Percentiles rank a stretch among this genome's conserved stretches.
Conservation (phyloP, 2,797 vertebrate species). For the Cyprinodon diabolis region DNA sequence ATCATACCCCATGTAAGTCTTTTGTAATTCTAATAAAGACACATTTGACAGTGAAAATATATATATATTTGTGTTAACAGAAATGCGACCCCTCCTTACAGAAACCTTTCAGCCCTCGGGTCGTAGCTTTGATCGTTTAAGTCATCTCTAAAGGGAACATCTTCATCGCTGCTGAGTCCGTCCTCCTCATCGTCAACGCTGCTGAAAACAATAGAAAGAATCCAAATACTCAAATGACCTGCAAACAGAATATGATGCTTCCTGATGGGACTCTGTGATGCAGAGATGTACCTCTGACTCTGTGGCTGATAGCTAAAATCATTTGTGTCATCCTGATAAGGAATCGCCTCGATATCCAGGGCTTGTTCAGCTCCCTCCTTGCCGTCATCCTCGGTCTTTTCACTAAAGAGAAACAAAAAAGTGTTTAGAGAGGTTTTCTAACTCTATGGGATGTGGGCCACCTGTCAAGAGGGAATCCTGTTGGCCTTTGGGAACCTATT, state of each 20-base stretch:
- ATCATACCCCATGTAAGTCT: not conserved
- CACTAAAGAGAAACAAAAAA: slow-evolving; percentile 32
- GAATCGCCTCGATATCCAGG: slow-evolving; percentile 62
- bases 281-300: slow-evolving; percentile 66
- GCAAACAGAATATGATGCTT: slow-evolving; percentile 5
- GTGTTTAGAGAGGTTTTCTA: not conserved
- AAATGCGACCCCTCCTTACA: slow-evolving; percentile 2
- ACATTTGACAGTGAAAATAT: not conserved
- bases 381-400: slow-evolving; percentile 68
- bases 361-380: slow-evolving; percentile 40
- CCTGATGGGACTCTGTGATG: not conserved
- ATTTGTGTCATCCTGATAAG: slow-evolving; percentile 63
- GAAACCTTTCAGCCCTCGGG: slow-evolving; percentile 89
- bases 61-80: not conserved
- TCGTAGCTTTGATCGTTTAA: slow-evolving; percentile 96
- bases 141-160: slow-evolving; percentile 94
- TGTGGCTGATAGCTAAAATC: slow-evolving; percentile 64
- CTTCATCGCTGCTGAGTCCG: slow-evolving; percentile 90
- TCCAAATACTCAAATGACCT: slow-evolving; percentile 7
- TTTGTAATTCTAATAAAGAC: not conserved
- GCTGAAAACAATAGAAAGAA: slow-evolving; percentile 64
- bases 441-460: too few species aligned
- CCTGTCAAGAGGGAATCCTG: too few species aligned
- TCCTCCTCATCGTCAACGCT: slow-evolving; percentile 89
- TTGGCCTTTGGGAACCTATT: not conserved